These are phyloP conservation scores for Nasonia vitripennis DNA, from an alignment of 1,140 invertebrate genomes.

Conservation along the genomic window DNA sequence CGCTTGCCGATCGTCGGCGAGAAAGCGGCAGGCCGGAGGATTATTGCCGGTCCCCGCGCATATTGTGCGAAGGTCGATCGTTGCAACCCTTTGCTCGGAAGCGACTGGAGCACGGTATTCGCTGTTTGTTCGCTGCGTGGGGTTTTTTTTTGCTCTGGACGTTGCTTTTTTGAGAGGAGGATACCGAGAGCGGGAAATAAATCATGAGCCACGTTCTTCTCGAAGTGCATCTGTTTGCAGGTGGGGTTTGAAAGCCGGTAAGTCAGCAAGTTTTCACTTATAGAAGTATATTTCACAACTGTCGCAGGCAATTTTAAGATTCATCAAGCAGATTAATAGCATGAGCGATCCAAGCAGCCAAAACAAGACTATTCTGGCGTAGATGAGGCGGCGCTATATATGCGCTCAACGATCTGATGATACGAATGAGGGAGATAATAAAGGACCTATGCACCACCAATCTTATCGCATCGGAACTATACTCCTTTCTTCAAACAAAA, in stretches of 20 bases:
- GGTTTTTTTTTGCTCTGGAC: neutral
- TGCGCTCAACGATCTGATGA: too few species aligned
- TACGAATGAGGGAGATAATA: too few species aligned
- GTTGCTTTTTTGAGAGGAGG: neutral
- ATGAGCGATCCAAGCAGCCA: too few species aligned
- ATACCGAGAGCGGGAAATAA: neutral
- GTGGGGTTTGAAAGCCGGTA: neutral
- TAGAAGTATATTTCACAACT: too few species aligned
- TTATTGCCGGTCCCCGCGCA: constrained; percentile 4
- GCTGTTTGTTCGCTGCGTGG: neutral
- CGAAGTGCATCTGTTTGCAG: neutral
- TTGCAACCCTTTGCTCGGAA: constrained; percentile 31
- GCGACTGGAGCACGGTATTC: neutral
- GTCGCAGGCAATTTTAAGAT: too few species aligned
- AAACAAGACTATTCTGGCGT: too few species aligned
- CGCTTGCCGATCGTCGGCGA: constrained; percentile 23
- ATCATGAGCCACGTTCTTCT: constrained; percentile 32
- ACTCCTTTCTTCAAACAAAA: too few species aligned
- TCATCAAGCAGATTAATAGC: too few species aligned
- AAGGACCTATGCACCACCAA: too few species aligned
- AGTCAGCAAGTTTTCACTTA: too few species aligned
- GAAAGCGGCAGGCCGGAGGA: neutral
- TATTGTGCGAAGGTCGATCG: constrained; percentile 19
- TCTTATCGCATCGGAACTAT: too few species aligned
- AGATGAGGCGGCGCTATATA: too few species aligned